Conservation (phyloP, 2,113 vertebrate genomes). For the Plotosus lineatus region DNA sequence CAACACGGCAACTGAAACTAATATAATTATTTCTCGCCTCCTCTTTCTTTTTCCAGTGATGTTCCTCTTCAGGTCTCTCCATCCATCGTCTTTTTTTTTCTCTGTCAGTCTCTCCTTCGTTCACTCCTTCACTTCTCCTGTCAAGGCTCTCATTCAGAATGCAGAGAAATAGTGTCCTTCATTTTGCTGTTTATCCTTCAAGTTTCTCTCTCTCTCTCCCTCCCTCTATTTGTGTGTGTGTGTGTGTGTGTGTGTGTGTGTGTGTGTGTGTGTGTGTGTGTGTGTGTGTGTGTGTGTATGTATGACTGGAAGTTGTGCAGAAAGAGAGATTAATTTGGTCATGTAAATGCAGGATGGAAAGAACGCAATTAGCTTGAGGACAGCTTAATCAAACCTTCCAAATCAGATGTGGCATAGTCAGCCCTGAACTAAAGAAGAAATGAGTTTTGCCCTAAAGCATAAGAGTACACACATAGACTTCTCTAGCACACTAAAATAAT, state of each 20-base stretch:
- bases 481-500: not conserved
- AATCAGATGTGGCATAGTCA: not conserved
- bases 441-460: not conserved
- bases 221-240: too few species aligned
- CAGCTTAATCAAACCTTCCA: conserved; percentile 10
- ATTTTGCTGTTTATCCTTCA: not conserved
- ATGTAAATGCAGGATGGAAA: conserved; percentile 13
- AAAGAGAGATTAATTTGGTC: conserved; percentile 7
- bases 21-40: not conserved
- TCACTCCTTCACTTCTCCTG: not conserved
- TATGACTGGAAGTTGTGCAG: conserved; percentile 24
- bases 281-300: too few species aligned
- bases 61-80: too few species aligned
- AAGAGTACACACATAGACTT: not conserved
- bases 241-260: too few species aligned
- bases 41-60: not conserved
- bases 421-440: not conserved
- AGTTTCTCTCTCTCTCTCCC: not conserved
- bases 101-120: not conserved
- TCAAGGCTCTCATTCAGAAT: not conserved
- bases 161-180: not conserved
- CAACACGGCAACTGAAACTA: not conserved
- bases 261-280: too few species aligned
- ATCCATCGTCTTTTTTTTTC: not conserved
- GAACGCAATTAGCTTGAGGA: not conserved